phyloP scores from a whole-genome alignment of 2,888 invertebrate genomes.

The Drosophila demipolita region DNA sequence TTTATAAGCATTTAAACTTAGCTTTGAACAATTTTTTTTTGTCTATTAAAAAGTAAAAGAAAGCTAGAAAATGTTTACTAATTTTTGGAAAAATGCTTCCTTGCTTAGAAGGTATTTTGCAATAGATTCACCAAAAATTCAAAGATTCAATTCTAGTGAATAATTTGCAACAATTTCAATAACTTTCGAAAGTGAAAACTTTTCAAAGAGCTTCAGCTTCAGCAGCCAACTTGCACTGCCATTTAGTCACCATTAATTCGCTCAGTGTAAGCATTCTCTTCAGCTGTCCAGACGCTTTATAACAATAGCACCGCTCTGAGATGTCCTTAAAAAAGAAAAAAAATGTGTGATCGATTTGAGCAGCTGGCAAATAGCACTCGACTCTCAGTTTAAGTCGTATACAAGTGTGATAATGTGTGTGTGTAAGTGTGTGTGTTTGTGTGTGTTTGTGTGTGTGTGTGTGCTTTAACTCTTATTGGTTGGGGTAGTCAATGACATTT shows the following conservation, averaged over 20 bases:
- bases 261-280: constrained; percentile 11
- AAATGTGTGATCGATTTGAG: constrained; percentile 30
- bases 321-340: constrained; percentile 27
- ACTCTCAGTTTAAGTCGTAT: constrained; percentile 23
- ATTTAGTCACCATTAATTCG: not conserved
- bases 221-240: not conserved
- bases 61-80: not conserved
- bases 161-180: not conserved
- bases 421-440: constrained; percentile 32
- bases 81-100: not conserved
- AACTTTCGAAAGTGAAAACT: not conserved
- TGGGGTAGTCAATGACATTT: constrained; percentile 61
- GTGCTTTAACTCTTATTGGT: constrained; percentile 41
- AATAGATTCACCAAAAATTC: not conserved
- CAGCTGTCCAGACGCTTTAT: not conserved
- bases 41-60: too few relatives aligned
- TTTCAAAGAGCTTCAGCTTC: not conserved
- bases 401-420: constrained; percentile 54
- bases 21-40: not conserved
- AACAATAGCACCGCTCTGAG: constrained; percentile 14
- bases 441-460: constrained; percentile 11
- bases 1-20: not conserved
- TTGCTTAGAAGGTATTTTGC: too few relatives aligned
- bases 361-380: constrained; percentile 50
- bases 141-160: not conserved